Evolutionary conservation across 2,797 vertebrate genomes (phyloP).

Genomic region (Spea hammondii): DNA sequence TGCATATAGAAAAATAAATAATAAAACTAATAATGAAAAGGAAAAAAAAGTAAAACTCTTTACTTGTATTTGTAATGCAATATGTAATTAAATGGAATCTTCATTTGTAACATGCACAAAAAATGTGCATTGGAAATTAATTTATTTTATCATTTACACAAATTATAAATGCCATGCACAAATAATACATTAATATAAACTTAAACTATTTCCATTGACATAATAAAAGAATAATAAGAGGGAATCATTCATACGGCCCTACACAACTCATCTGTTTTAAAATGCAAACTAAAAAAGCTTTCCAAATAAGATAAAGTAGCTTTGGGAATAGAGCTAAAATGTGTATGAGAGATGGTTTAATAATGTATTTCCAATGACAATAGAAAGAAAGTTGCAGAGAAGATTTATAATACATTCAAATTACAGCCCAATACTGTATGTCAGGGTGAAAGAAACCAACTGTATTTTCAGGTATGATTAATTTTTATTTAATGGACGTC

Average conservation of each 20-base stretch:
- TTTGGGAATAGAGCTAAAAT: conserved; percentile 16
- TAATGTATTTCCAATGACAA: conserved; percentile 40
- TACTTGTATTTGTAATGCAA: neutral
- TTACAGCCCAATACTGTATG: conserved; percentile 18
- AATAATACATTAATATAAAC: conserved; percentile 4
- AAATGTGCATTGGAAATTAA: neutral
- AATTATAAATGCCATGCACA: neutral
- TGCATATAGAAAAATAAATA: no score
- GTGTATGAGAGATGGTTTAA: conserved; percentile 36
- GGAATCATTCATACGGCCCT: conserved; percentile 14
- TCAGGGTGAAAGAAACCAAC: conserved; percentile 15
- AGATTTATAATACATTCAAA: conserved; percentile 40
- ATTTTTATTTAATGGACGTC: conserved; percentile 16
- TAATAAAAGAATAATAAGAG: neutral
- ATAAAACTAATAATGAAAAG: no score
- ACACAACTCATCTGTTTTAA: conserved; percentile 16
- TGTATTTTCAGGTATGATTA: conserved; percentile 22
- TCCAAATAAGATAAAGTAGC: conserved; percentile 20
- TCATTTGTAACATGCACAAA: neutral
- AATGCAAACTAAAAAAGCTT: conserved; percentile 24
- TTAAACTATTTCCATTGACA: neutral
- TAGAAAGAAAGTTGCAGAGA: conserved; percentile 23
- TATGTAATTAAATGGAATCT: neutral
- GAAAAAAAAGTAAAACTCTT: neutral
- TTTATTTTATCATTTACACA: neutral